These are phyloP conservation scores for Pteromalus puparum DNA, from an alignment of 1,140 invertebrate genomes.

Conservation along the genomic window DNA sequence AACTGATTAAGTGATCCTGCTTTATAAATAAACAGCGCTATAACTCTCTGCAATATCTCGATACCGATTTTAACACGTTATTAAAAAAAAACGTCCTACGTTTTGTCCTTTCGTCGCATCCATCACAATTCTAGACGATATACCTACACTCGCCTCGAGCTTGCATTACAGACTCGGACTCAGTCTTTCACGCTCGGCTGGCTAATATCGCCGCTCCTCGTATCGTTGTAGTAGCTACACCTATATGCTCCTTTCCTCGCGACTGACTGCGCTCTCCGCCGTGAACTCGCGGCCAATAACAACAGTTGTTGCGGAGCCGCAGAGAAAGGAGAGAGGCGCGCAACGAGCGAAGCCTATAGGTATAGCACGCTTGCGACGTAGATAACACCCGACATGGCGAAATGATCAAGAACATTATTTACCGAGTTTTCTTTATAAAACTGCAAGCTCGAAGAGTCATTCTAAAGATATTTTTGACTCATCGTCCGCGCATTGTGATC, in stretches of 20 bases:
- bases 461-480: too few species aligned
- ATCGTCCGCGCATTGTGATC: too few species aligned
- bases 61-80: too few species aligned
- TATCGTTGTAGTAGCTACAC: conserved; percentile 27
- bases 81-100: not conserved
- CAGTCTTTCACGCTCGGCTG: conserved; percentile 70
- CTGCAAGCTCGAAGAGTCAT: too few species aligned
- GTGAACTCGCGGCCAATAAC: not conserved
- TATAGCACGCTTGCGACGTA: not conserved
- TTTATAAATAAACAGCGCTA: too few species aligned
- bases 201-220: conserved; percentile 66
- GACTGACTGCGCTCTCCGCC: not conserved
- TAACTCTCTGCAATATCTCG: too few species aligned
- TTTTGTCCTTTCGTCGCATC: not conserved
- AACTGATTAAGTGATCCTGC: too few species aligned
- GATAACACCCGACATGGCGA: not conserved
- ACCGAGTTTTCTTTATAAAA: too few species aligned
- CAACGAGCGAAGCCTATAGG: not conserved
- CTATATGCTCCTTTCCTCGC: conserved; percentile 59
- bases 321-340: conserved; percentile 19
- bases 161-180: conserved; percentile 66
- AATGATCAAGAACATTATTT: not conserved
- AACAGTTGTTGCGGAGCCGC: not conserved
- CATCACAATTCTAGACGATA: not conserved
- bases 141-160: conserved; percentile 60